Percentiles rank a stretch among this genome's conserved stretches.
Conservation (phyloP, 1,140 invertebrate genomes). For the Camponotus floridanus region DNA sequence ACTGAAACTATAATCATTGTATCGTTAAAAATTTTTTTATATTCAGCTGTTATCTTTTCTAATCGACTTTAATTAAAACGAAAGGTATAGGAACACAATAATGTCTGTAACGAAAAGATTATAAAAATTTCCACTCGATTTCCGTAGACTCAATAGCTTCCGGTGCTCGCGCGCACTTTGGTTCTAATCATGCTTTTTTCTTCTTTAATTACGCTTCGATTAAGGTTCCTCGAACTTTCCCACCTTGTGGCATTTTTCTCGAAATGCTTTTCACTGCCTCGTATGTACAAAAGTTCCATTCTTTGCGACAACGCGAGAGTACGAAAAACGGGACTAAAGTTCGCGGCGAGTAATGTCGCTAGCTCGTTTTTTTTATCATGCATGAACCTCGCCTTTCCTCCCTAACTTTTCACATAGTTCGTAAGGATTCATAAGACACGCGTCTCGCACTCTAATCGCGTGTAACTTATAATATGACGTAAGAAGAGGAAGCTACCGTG, state of each 20-base stretch:
- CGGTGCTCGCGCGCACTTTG: background rate
- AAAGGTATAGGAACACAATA: background rate
- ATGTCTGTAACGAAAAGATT: background rate
- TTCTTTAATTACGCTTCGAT: background rate
- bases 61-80: background rate
- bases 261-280: background rate
- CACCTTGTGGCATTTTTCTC: background rate
- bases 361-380: background rate
- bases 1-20: no score
- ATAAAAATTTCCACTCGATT: conserved; percentile 24
- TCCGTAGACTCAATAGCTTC: background rate
- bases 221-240: background rate
- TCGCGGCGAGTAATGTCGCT: background rate
- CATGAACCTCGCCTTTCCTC: background rate
- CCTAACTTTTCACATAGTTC: conserved; percentile 32
- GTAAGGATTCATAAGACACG: conserved; percentile 47
- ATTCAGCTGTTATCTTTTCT: background rate
- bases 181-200: background rate
- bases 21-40: no score
- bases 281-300: background rate
- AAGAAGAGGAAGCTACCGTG: conserved; percentile 42
- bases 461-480: conserved; percentile 66
- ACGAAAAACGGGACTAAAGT: background rate
- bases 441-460: conserved; percentile 58
- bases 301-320: background rate